Conservation (phyloP, 2,797 vertebrate species). For the Geotrypetes seraphini region DNA sequence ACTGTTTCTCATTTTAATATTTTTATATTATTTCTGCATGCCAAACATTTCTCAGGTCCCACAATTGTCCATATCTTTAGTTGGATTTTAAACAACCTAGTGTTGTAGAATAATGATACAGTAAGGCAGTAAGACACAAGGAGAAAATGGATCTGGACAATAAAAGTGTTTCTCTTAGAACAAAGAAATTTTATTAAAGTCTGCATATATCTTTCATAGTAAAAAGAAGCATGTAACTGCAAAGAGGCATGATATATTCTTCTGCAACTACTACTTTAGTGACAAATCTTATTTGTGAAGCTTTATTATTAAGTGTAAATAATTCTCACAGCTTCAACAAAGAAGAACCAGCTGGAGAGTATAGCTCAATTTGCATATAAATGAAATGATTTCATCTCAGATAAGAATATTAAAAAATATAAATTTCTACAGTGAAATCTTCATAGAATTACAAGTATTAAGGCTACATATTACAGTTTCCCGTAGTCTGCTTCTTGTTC, state of each 20-base stretch:
- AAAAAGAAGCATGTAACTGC: conserved; percentile 47
- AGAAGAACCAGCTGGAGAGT: conserved; percentile 51
- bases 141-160: too few relatives aligned
- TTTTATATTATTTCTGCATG: too few relatives aligned
- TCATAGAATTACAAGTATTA: conserved; percentile 49
- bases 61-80: too few relatives aligned
- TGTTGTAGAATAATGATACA: too few relatives aligned
- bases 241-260: conserved; percentile 39
- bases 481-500: conserved; percentile 35
- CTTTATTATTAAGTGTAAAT: conserved; percentile 69
- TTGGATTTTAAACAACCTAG: too few relatives aligned
- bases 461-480: conserved; percentile 48
- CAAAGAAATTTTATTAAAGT: conserved; percentile 51
- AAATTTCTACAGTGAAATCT: conserved; percentile 44
- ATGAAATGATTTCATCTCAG: conserved; percentile 60
- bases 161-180: conserved; percentile 36
- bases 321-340: conserved; percentile 53
- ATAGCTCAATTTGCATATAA: conserved; percentile 63
- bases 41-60: too few relatives aligned
- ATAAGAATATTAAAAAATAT: conserved; percentile 58
- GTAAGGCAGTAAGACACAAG: too few relatives aligned
- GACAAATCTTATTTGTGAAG: conserved; percentile 59
- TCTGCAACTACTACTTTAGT: conserved; percentile 35
- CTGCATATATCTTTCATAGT: conserved; percentile 40
- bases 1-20: too few relatives aligned